phyloP scores from a whole-genome alignment of 2,797 vertebrate species.

The Chromis chromis region DNA sequence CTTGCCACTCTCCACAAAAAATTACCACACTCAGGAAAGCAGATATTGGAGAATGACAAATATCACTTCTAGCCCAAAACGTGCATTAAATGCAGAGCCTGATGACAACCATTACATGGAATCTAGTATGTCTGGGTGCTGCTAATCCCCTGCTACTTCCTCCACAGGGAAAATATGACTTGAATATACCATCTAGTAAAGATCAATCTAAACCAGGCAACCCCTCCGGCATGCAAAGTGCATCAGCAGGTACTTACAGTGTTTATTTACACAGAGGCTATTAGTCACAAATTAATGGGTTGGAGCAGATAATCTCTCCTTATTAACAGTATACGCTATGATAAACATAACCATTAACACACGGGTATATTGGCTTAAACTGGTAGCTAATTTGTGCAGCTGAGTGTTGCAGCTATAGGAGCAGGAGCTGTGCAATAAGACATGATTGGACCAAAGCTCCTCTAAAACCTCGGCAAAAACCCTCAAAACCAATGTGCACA shows the following conservation, averaged over 20 bases:
- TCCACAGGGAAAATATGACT: neutral
- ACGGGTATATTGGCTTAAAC: slow-evolving; percentile 4
- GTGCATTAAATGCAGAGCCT: neutral
- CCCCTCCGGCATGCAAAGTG: slow-evolving; percentile 1
- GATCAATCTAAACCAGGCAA: neutral
- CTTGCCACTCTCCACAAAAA: neutral
- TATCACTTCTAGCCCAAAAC: neutral
- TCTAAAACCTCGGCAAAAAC: slow-evolving; percentile 1
- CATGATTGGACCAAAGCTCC: neutral
- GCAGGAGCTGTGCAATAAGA: too few species aligned
- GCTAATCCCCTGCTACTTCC: neutral
- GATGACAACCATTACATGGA: neutral
- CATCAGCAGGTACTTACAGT: neutral
- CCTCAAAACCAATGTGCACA: neutral
- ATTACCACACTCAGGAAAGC: neutral
- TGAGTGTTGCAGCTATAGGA: neutral
- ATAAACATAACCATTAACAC: slow-evolving; percentile 18
- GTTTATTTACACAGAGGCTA: slow-evolving; percentile 11
- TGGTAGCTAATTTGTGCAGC: slow-evolving; percentile 11
- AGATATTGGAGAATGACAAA: neutral
- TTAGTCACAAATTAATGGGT: slow-evolving; percentile 9
- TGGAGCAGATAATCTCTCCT: slow-evolving; percentile 23
- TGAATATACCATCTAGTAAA: neutral
- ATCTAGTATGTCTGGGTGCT: neutral
- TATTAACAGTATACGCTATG: slow-evolving; percentile 19